phyloP scores from a whole-genome alignment of 2,797 vertebrate genomes.

The Mormyrops attenuatus region DNA sequence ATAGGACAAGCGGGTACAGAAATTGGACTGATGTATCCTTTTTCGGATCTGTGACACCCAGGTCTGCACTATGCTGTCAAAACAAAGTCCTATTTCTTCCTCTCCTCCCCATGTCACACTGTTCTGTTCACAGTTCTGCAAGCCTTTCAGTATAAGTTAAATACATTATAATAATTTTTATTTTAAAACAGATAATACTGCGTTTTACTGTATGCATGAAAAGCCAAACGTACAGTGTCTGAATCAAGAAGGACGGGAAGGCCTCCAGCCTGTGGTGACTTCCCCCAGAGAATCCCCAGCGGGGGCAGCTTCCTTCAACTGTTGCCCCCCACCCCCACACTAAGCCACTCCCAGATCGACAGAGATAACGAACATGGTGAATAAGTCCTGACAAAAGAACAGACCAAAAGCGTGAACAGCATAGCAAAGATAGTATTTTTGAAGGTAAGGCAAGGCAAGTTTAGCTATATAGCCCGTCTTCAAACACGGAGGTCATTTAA shows the following conservation, averaged over 20 bases:
- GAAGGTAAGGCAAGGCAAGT: neutral
- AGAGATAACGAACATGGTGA: neutral
- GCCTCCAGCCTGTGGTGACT: conserved; percentile 47
- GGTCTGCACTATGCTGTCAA: neutral
- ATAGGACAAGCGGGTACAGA: neutral
- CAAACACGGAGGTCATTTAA: neutral
- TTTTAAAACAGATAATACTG: neutral
- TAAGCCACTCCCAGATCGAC: conserved; percentile 78
- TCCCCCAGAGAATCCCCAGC: conserved; percentile 47
- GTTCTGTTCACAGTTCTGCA: neutral
- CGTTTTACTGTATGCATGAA: neutral
- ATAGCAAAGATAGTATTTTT: neutral
- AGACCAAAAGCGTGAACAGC: neutral
- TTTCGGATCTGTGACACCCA: neutral
- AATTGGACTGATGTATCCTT: neutral
- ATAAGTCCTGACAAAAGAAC: neutral
- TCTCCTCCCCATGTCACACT: neutral
- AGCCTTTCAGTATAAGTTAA: neutral
- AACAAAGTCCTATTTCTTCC: neutral
- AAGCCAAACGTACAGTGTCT: conserved; percentile 58
- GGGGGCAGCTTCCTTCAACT: conserved; percentile 55
- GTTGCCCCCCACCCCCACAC: conserved; percentile 57
- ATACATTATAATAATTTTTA: neutral
- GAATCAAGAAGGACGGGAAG: conserved; percentile 63
- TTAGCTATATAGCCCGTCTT: neutral